Evolutionary conservation across 1,140 invertebrate species (phyloP), one percentile per base, ranked within the genome.

Genomic region (Geopemphigus sp.): DNA sequence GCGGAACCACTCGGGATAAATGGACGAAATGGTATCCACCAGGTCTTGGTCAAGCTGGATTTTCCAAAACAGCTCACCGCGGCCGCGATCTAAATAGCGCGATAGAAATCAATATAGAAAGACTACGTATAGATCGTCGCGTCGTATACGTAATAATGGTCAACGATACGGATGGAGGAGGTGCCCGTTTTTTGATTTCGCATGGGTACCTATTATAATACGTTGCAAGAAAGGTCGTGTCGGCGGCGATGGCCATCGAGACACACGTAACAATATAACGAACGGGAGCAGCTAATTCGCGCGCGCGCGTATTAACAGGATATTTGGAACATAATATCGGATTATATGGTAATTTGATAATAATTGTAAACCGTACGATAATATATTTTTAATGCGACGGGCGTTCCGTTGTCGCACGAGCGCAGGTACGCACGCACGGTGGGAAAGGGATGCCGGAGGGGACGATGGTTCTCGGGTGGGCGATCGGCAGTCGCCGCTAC

Each of bases 1-100:
- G 87, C 91, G 93, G 88, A 95, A 95, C 94, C 94, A 95, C 90
- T 94, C 93, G 81, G 94, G 94, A 87, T 95, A 95, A 85, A 95
- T 93, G 81, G 92, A 91, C 84, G 93, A 92, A 84, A 95, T 92
- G 82, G 94, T 95, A 85, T 95, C 92, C 83, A 96, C 89, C 83
- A 96, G 89, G 88, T 96, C 94, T 87, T 92, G 90, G 88, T 96
- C 94, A 85, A 95, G 89, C 86, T 93, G 93, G 84, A 95, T 92
- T 87, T 92, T 91, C 93, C 93, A 95, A 88, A 93, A 94, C 83
- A 91, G 85, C 90, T 78, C 64, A 61, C 64, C 66, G 26, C 78
- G 74, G 68, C 81, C 80, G 54, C 74, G 74, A 63, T 78, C 74
- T 78, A 17, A 0, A 11, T 14, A 74, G 10, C 14, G 15, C 54